These are phyloP conservation scores for Centropristis striata DNA, from an alignment of 2,113 vertebrate species.

Conservation along the genomic window DNA sequence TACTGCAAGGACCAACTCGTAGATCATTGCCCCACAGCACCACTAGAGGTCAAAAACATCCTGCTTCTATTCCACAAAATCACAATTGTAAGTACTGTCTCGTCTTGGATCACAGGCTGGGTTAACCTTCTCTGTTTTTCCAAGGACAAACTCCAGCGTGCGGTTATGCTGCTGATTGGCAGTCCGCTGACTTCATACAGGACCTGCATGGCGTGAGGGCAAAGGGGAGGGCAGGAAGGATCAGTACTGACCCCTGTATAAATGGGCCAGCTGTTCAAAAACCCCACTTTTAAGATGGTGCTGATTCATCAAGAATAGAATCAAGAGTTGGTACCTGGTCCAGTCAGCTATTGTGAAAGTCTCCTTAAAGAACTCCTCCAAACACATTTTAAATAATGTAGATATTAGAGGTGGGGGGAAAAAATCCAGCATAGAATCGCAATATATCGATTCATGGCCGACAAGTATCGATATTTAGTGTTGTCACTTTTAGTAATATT, in stretches of 20 bases:
- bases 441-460: too few species aligned
- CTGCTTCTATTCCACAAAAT: not conserved
- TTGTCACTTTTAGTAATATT: too few species aligned
- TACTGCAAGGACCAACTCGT: not conserved
- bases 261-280: constrained; percentile 62
- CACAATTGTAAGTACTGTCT: not conserved
- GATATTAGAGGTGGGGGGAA: too few species aligned
- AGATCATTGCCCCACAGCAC: not conserved
- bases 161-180: constrained; percentile 21
- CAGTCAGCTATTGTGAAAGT: not conserved
- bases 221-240: constrained; percentile 23
- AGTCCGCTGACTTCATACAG: constrained; percentile 35
- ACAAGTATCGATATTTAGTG: too few species aligned
- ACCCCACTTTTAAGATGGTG: not conserved
- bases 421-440: too few species aligned
- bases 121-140: constrained; percentile 37
- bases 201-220: constrained; percentile 36
- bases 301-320: constrained; percentile 37
- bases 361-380: not conserved
- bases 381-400: too few species aligned
- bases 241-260: constrained; percentile 32
- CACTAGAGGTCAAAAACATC: not conserved
- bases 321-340: not conserved
- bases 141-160: constrained; percentile 48
- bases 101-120: not conserved